Evolutionary conservation across 2,797 vertebrate genomes (phyloP), one percentile per base, ranked within the genome.

Genomic region (Oryzias dopingdopingensis): DNA sequence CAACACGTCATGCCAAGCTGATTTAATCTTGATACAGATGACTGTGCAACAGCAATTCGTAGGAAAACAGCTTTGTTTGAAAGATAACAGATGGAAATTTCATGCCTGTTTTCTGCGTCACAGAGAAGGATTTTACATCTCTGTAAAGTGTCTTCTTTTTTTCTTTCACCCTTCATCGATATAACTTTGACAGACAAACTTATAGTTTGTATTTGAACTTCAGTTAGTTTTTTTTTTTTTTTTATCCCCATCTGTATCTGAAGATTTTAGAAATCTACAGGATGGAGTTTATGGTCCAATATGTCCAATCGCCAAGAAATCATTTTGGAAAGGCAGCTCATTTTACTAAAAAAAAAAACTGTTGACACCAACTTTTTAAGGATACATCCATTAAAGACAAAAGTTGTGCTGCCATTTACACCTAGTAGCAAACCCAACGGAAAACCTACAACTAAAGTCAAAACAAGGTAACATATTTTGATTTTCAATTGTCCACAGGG

Each of bases 381-480:
- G 10, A 37, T 37, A 37, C 12, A 37, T 37, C 32, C 12, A 37
- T 37, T 37, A 12, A 10, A 37, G 32, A 37, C 32, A 4, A 37
- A 37, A 13, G 10, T 12, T 16, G 41, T 44, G 29, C 16, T 13
- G 17, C 17, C 16, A 15, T 46, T 48, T 41, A 42, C 2, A 5
- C 6, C 4, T 52, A 15, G 18, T 18, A 1, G 41, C 15, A 40
- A 6, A 43, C 12, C 14, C 15, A 45, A 20, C 14, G 42, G 13
- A 52, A 42, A 54, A 3, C n/a, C 20, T 29, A 2, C 2, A 24
- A 45, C 59, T 54, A 42, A 24, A 47, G 49, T 67, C 37, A 69
- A 62, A 60, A 55, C 49, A 62, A 59, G n/a, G 12, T 44, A 43
- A 42, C 26, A 42, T 58, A 58, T 62, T 62, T 59, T 48, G 58